A percentile compares a stretch with the other conserved stretches of the same genome.
Evolutionary conservation across 2,797 vertebrate genomes (phyloP).

Genomic region (Manis crassicaudata): DNA sequence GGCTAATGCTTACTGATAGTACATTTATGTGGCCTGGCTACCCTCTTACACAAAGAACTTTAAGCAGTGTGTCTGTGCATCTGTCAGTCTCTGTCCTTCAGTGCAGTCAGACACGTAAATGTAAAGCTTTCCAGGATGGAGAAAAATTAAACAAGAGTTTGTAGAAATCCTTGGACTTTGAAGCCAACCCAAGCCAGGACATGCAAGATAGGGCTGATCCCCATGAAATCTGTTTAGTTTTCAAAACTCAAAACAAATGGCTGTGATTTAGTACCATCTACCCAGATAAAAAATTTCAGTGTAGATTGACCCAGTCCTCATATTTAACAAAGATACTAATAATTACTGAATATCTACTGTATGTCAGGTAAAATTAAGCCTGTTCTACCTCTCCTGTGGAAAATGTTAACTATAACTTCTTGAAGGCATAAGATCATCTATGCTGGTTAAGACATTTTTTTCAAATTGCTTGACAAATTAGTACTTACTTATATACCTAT

Average conservation of each 20-base stretch:
- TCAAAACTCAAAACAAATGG: neutral
- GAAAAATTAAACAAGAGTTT: neutral
- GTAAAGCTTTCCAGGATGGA: neutral
- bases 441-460: neutral
- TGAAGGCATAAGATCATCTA: neutral
- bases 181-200: neutral
- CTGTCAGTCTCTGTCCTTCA: neutral
- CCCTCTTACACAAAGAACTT: neutral
- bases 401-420: neutral
- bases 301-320: neutral
- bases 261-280: neutral
- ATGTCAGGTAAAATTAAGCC: neutral
- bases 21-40: neutral
- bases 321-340: neutral
- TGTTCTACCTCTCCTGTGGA: neutral
- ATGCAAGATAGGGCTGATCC: neutral
- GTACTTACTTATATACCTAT: neutral
- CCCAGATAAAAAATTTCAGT: neutral
- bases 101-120: neutral
- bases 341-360: neutral
- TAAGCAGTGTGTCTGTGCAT: rapidly evolving
- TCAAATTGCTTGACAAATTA: neutral
- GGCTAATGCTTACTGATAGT: rapidly evolving
- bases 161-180: neutral
- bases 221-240: neutral